These are phyloP conservation scores for Ceratosolen solmsi DNA, from an alignment of 1,140 invertebrate genomes.

Conservation along the genomic window DNA sequence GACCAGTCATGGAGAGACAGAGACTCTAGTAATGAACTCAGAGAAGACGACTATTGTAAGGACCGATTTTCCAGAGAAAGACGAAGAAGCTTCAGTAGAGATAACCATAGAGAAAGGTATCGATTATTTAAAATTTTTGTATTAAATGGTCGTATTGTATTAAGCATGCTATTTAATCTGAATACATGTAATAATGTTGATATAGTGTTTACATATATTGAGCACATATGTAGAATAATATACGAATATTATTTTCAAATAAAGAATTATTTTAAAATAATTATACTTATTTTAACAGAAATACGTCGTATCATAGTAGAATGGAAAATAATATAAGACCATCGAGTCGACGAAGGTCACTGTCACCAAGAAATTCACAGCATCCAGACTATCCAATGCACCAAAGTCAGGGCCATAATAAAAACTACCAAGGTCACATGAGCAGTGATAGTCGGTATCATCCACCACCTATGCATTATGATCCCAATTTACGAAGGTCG, in stretches of 20 bases:
- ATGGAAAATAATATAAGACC: slow-evolving; percentile 66
- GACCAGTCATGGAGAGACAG: slow-evolving; percentile 42
- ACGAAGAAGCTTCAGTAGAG: slow-evolving; percentile 68
- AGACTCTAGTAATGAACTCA: slow-evolving; percentile 32
- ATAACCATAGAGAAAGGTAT: slow-evolving; percentile 69
- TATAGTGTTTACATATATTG: too few relatives aligned
- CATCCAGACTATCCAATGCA: slow-evolving; percentile 43
- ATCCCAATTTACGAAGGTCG: slow-evolving; percentile 66
- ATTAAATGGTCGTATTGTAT: too few relatives aligned
- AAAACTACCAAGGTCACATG: slow-evolving; percentile 63
- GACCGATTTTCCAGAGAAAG: slow-evolving; percentile 67
- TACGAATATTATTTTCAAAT: too few relatives aligned
- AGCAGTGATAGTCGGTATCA: slow-evolving; percentile 61
- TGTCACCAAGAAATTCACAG: slow-evolving; percentile 63
- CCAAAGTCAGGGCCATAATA: slow-evolving; percentile 50
- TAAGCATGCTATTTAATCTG: too few relatives aligned
- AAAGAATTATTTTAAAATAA: background rate
- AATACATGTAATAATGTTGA: too few relatives aligned
- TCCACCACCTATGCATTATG: slow-evolving; percentile 69
- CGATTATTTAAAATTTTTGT: slow-evolving; percentile 2
- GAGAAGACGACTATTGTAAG: slow-evolving; percentile 50
- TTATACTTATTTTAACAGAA: slow-evolving; percentile 39
- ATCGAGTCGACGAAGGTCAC: slow-evolving; percentile 64
- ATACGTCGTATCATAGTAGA: slow-evolving; percentile 61
- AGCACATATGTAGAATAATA: too few relatives aligned